These are phyloP conservation scores for Parochlus steinenii DNA, from an alignment of 2,888 invertebrate genomes.

Conservation along the genomic window DNA sequence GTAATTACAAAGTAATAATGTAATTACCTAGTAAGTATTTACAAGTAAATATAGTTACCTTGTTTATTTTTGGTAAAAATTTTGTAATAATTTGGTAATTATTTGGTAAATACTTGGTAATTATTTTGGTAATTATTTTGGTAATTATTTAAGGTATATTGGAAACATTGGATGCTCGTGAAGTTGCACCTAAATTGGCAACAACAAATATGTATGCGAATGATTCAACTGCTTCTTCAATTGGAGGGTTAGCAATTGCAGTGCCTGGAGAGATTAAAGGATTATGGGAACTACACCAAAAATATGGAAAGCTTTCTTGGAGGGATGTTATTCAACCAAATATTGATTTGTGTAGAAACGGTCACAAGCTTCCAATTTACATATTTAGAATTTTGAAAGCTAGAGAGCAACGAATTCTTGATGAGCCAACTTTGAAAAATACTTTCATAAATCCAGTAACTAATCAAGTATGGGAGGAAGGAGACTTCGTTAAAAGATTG, in stretches of 20 bases:
- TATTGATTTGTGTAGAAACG: slow-evolving; percentile 55
- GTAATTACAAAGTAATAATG: too few relatives aligned
- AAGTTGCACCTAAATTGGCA: slow-evolving; percentile 55
- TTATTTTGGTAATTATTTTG: too few relatives aligned
- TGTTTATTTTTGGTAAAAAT: too few relatives aligned
- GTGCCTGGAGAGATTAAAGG: slow-evolving; percentile 85
- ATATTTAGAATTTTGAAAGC: slow-evolving; percentile 38
- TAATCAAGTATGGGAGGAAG: slow-evolving; percentile 39
- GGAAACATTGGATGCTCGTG: slow-evolving; percentile 55
- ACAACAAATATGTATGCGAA: slow-evolving; percentile 48
- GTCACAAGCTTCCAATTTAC: slow-evolving; percentile 51
- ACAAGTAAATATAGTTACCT: too few relatives aligned
- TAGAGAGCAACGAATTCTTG: slow-evolving; percentile 35
- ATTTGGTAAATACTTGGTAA: too few relatives aligned
- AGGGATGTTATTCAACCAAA: slow-evolving; percentile 57
- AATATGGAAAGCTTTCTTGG: slow-evolving; percentile 67
- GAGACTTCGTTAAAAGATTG: slow-evolving; percentile 46
- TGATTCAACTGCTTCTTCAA: slow-evolving; percentile 17
- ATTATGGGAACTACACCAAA: slow-evolving; percentile 57
- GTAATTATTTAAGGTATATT: slow-evolving; percentile 34
- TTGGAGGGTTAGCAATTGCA: slow-evolving; percentile 42
- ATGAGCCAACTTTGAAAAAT: slow-evolving; percentile 38
- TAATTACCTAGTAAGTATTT: too few relatives aligned
- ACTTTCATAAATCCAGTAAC: slow-evolving; percentile 45
- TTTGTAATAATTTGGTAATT: too few relatives aligned